These are phyloP conservation scores for Tokudaia muenninki DNA, from an alignment of 2,797 vertebrate species.

Conservation along the genomic window DNA sequence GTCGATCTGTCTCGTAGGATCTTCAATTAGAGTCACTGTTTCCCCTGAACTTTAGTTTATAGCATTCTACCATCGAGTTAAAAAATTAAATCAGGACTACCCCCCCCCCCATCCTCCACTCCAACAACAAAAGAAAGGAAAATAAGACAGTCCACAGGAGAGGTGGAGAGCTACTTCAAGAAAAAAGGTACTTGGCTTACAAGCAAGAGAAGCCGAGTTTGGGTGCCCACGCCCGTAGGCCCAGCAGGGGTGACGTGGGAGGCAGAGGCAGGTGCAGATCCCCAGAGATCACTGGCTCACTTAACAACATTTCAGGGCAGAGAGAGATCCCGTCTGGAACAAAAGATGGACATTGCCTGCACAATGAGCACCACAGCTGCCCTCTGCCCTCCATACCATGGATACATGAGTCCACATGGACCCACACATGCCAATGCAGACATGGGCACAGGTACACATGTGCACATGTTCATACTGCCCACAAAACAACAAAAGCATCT, in stretches of 20 bases:
- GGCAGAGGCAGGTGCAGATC: not conserved
- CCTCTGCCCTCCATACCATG: not conserved
- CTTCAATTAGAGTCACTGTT: not conserved
- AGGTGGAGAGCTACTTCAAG: not conserved
- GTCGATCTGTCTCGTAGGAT: not conserved
- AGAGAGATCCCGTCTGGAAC: not conserved
- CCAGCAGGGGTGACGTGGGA: not conserved
- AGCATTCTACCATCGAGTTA: not conserved
- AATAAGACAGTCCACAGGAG: not conserved
- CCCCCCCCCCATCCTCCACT: too few species aligned
- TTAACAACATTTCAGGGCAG: not conserved
- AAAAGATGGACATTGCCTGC: not conserved
- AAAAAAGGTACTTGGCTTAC: not conserved
- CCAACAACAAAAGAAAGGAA: not conserved
- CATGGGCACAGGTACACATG: too few species aligned
- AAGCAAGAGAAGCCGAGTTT: not conserved
- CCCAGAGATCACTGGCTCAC: not conserved
- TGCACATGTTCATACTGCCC: not conserved
- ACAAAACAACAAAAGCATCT: not conserved
- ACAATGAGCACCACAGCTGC: not conserved
- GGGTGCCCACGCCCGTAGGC: not conserved
- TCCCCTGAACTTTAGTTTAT: not conserved
- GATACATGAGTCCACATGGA: not conserved
- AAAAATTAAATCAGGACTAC: not conserved
- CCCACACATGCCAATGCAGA: not conserved